Evolutionary conservation across 2,113 vertebrate genomes (phyloP).

Genomic region (Dinomys branickii): DNA sequence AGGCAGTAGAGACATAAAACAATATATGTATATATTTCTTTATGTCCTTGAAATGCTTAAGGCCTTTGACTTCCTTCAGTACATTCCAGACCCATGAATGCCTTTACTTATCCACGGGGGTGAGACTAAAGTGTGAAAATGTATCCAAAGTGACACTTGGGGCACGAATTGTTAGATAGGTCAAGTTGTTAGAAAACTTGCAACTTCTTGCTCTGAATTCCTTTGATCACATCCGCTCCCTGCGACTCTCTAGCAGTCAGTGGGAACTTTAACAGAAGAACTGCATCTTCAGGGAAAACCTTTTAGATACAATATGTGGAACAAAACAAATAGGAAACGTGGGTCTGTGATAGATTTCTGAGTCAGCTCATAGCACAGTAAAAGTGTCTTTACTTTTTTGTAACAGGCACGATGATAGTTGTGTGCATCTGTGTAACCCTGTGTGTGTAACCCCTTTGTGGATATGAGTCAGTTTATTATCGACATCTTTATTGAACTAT

Average conservation of each 20-base stretch:
- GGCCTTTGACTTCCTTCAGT: constrained; percentile 57
- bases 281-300: not conserved
- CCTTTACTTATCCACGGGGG: constrained; percentile 41
- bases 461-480: not conserved
- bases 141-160: constrained; percentile 57
- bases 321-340: not conserved
- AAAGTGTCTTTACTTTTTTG: not conserved
- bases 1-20: not conserved
- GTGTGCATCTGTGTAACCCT: not conserved
- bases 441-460: not conserved
- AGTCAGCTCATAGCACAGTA: not conserved
- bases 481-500: not conserved
- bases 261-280: constrained; percentile 19
- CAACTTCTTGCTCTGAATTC: constrained; percentile 70
- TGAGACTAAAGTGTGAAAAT: not conserved
- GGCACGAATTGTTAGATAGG: constrained; percentile 49
- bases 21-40: constrained; percentile 12
- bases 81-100: constrained; percentile 56
- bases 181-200: constrained; percentile 63
- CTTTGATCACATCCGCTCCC: not conserved
- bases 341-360: not conserved
- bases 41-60: constrained; percentile 30
- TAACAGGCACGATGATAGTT: not conserved
- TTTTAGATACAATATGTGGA: not conserved
- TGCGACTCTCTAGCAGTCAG: not conserved